phyloP scores from a whole-genome alignment of 2,888 invertebrate genomes.

The Caenorhabditis sinica region DNA sequence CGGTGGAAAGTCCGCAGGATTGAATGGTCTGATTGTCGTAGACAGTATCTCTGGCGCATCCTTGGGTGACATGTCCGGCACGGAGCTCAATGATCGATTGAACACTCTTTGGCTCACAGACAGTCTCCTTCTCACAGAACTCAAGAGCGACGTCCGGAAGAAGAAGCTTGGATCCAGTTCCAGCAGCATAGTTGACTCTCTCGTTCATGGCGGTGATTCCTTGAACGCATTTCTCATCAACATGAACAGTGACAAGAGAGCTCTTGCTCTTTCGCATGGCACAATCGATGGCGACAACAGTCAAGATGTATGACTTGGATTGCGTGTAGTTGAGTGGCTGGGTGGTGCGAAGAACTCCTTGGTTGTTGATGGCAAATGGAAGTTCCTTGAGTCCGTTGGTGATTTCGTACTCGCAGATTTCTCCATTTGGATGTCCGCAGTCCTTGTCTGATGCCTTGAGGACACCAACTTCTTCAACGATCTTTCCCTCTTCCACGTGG shows the following conservation, averaged over 20 bases:
- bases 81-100: slow-evolving; percentile 87
- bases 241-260: slow-evolving; percentile 96
- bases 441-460: slow-evolving; percentile 95
- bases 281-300: slow-evolving; percentile 97
- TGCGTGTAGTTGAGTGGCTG: slow-evolving; percentile 94
- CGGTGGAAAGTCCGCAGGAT: slow-evolving; percentile 65
- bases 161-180: slow-evolving; percentile 89
- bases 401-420: slow-evolving; percentile 98
- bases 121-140: slow-evolving; percentile 68
- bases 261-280: slow-evolving; percentile 92
- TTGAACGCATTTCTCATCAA: slow-evolving; percentile 86
- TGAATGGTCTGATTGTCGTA: slow-evolving; percentile 84
- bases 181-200: slow-evolving; percentile 91
- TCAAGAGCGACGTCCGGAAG: slow-evolving; percentile 85
- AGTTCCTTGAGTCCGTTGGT: slow-evolving; percentile 86
- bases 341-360: slow-evolving; percentile 90
- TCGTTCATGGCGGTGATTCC: slow-evolving; percentile 67
- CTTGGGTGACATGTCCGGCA: slow-evolving; percentile 94
- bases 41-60: slow-evolving; percentile 95
- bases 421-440: slow-evolving; percentile 95
- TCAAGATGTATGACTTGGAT: slow-evolving; percentile 96
- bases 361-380: slow-evolving; percentile 82
- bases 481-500: slow-evolving; percentile 89
- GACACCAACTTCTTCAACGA: slow-evolving; percentile 93
- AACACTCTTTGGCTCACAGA: slow-evolving; percentile 80